phyloP scores from a whole-genome alignment of 2,888 invertebrate genomes.

The Caenorhabditis angaria region DNA sequence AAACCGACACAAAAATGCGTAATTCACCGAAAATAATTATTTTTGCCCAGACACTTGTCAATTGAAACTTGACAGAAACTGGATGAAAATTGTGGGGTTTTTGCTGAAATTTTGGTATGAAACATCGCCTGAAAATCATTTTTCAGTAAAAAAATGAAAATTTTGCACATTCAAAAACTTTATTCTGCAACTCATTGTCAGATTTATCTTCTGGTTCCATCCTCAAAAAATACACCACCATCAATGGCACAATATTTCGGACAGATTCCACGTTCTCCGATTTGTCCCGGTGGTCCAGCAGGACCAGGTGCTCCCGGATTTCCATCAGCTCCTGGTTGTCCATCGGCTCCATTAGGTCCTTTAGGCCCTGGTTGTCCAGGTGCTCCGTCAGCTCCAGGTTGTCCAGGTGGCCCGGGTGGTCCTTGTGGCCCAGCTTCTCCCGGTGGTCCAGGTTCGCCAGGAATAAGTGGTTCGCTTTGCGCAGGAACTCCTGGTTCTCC shows the following conservation, averaged over 20 bases:
- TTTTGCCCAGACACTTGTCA: too few species aligned
- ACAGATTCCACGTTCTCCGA: conserved; percentile 36
- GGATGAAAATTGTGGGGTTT: too few species aligned
- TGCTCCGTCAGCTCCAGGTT: conserved; percentile 49
- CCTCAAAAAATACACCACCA: conserved; percentile 40
- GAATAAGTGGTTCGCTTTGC: conserved; percentile 39
- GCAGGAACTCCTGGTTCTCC: conserved; percentile 43
- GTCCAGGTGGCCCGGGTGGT: conserved; percentile 49
- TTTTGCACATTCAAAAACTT: not conserved
- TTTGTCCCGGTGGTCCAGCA: conserved; percentile 32
- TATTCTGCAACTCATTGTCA: not conserved
- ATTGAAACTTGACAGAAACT: too few species aligned
- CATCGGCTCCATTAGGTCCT: conserved; percentile 29
- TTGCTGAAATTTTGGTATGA: too few species aligned
- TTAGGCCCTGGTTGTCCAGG: conserved; percentile 58
- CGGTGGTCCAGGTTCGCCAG: conserved; percentile 47
- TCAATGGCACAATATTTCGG: conserved; percentile 40
- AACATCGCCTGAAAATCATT: too few species aligned
- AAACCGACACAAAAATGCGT: too few species aligned
- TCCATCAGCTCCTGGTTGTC: conserved; percentile 53
- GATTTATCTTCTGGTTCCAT: conserved; percentile 20
- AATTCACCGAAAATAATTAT: too few species aligned
- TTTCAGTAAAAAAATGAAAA: not conserved
- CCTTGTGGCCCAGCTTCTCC: conserved; percentile 44
- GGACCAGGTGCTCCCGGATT: conserved; percentile 53